Base-by-base conservation (phyloP, 2,888 invertebrate species). In the Girardia tigrina region DNA sequence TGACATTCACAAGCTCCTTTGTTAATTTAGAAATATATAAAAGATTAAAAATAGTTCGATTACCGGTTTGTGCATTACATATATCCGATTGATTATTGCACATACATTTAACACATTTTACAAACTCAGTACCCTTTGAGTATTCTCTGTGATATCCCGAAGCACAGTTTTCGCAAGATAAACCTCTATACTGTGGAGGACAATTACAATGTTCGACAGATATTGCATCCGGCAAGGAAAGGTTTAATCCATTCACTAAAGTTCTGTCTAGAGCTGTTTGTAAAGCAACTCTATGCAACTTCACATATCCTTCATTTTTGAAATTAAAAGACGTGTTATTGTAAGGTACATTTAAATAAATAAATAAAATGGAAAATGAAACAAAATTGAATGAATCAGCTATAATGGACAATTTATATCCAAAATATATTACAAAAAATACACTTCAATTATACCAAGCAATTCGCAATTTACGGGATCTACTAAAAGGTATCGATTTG, bases 81-180 rank as follows among this genome's bases (percentile, higher is more conserved):
- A 27, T 56, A 6, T 23, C 69, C 14, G 74, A 29, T 42, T 74
- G 29, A 42, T 74, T 74, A 70, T 74, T 74, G 23, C 74, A 74
- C 70, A 20, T 12, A 28, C 74, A 74, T 23, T 36, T 23, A n/a
- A 74, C 20, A 42, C 74, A 74, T 56, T 29, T 42, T 6, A 26
- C 70, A 20, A 74, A 74, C n/a, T 36, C 26, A 26, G 42, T 14
- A 6, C 74, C 74, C 27, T 42, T 42, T 6, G 42, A 36, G 12
- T 36, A 42, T 27, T 56, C 56, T 20, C 74, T n/a, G 12, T 42
- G 74, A 42, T 56, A 74, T 6, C 74, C 74, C 2, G 74, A 2
- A 4, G 42, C 42, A 74, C 74, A 74, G 70, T 26, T 26, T 69
- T 74, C 74, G 26, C 74, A 74, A 23, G 69, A 74, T 6, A 42